Conservation (phyloP, 1,140 invertebrate species). For the Chionoecetes opilio region DNA sequence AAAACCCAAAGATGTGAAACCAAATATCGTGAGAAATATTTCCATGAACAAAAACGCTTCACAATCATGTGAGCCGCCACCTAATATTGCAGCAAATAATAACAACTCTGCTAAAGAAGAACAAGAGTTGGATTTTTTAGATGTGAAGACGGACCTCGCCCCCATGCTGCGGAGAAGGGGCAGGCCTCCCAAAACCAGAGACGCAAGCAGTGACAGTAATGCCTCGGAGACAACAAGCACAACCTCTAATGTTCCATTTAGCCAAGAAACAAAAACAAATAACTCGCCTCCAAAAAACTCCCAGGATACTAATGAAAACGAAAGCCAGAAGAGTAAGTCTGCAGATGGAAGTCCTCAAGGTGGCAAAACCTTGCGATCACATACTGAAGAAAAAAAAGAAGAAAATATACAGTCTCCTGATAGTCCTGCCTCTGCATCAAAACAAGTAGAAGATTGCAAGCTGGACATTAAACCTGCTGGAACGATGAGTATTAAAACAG, state of each 20-base stretch:
- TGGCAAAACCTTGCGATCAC: slow-evolving; percentile 59
- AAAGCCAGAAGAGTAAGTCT: slow-evolving; percentile 31
- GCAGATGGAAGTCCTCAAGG: slow-evolving; percentile 49
- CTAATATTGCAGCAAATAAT: slow-evolving; percentile 48
- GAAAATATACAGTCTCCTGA: slow-evolving; percentile 40
- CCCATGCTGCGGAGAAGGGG: slow-evolving; percentile 69
- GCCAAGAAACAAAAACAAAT: slow-evolving; percentile 65
- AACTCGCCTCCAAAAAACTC: slow-evolving; percentile 52
- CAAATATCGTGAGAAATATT: slow-evolving; percentile 74
- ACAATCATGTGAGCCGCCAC: slow-evolving; percentile 48
- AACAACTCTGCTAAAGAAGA: slow-evolving; percentile 59
- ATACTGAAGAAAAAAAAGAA: slow-evolving; percentile 68
- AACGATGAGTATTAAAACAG: slow-evolving; percentile 76
- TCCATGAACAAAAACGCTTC: slow-evolving; percentile 65
- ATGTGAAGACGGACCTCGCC: slow-evolving; percentile 58
- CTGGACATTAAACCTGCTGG: slow-evolving; percentile 58
- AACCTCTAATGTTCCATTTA: slow-evolving; percentile 51
- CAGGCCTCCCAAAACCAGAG: slow-evolving; percentile 78
- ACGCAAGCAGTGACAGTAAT: slow-evolving; percentile 59
- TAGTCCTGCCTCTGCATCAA: slow-evolving; percentile 38
- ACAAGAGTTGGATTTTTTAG: slow-evolving; percentile 46
- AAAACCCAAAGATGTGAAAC: slow-evolving; percentile 76
- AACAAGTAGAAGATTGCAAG: slow-evolving; percentile 60
- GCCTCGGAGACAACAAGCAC: slow-evolving; percentile 47
- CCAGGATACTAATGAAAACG: slow-evolving; percentile 44